Conservation (phyloP, 2,113 vertebrate species). For the Bujurquina vittata region DNA sequence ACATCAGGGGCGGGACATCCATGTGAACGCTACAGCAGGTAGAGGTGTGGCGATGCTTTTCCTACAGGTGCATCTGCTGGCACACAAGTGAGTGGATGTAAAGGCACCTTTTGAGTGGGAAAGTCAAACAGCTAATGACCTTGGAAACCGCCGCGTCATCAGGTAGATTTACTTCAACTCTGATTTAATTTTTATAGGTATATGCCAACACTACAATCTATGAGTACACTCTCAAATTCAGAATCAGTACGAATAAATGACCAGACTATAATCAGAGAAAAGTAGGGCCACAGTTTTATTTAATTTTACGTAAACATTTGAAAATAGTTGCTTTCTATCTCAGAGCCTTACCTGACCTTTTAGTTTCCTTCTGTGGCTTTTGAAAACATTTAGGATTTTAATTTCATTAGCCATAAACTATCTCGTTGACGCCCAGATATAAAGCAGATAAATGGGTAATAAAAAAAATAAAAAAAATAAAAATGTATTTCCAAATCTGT, state of each 20-base stretch:
- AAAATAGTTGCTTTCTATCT: not conserved
- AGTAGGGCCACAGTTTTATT: too few species aligned
- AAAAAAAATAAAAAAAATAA: not conserved
- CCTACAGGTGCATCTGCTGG: constrained; percentile 71
- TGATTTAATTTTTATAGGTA: not conserved
- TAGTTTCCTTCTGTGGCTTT: not conserved
- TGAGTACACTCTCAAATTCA: not conserved
- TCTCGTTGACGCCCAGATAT: not conserved
- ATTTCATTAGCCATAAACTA: not conserved
- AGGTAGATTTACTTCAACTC: not conserved
- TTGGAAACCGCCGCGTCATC: not conserved
- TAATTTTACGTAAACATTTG: too few species aligned
- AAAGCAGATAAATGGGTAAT: not conserved
- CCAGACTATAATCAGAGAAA: not conserved
- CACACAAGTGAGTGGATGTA: not conserved
- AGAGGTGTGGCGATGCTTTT: constrained; percentile 41
- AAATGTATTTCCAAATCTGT: not conserved
- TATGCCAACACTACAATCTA: not conserved
- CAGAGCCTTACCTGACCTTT: not conserved
- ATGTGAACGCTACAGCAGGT: constrained; percentile 68
- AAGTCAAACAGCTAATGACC: not conserved
- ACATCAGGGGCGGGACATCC: constrained; percentile 67
- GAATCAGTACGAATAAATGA: not conserved
- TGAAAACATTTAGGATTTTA: not conserved
- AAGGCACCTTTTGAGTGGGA: not conserved